Evolutionary conservation across 1,140 invertebrate species (phyloP).

Genomic region (Atopsyche davidsoni): DNA sequence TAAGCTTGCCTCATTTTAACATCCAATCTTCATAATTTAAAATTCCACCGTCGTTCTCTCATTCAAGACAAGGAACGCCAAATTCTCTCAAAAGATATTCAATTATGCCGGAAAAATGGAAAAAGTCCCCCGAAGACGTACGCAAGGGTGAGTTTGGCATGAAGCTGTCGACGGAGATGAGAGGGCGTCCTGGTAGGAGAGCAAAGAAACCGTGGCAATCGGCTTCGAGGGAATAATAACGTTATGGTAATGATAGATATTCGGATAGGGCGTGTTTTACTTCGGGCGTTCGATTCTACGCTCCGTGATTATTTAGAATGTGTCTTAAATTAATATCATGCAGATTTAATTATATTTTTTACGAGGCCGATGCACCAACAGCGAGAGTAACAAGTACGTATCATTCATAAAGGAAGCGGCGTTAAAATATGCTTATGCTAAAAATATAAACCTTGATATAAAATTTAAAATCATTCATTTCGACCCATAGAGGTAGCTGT

Average conservation of each 20-base stretch:
- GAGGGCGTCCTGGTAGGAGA: slow-evolving; percentile 2
- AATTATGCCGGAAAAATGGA: slow-evolving; percentile 18
- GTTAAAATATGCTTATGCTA: no score
- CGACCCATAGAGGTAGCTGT: no score
- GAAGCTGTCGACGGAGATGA: slow-evolving; percentile 20
- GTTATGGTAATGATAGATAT: slow-evolving; percentile 25
- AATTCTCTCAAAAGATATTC: slow-evolving; percentile 23
- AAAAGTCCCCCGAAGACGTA: slow-evolving; percentile 1
- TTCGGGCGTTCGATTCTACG: background rate
- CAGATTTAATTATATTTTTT: no score
- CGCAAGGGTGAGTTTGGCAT: slow-evolving; percentile 12
- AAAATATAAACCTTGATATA: no score
- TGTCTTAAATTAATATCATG: no score
- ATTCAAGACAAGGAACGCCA: no score
- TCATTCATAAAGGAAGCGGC: no score
- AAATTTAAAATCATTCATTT: no score
- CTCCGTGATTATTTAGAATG: no score
- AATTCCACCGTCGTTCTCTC: slow-evolving; percentile 16
- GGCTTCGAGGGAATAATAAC: slow-evolving; percentile 21
- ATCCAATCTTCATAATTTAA: slow-evolving; percentile 21
- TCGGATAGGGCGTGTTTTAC: background rate
- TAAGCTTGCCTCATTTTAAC: no score
- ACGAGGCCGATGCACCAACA: no score
- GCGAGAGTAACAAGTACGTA: no score
- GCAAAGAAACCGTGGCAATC: background rate